A percentile compares a stretch with the other conserved stretches of the same genome.
These are phyloP conservation scores for Rhinogobius similis DNA, from an alignment of 2,113 vertebrate species.

Conservation along the genomic window DNA sequence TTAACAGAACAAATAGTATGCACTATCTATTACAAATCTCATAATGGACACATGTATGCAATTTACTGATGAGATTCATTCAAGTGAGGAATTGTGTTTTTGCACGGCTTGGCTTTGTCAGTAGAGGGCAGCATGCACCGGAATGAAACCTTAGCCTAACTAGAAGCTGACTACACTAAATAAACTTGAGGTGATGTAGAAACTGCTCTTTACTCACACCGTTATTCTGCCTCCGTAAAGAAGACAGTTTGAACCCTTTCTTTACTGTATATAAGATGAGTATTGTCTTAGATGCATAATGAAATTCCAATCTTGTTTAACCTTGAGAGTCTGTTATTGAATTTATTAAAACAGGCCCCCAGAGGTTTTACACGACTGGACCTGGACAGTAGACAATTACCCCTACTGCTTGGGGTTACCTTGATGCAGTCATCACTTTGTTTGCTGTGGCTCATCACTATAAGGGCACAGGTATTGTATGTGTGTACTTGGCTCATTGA, in stretches of 20 bases:
- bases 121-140: constrained; percentile 62
- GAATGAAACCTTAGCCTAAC: background rate
- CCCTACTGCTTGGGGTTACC: constrained; percentile 44
- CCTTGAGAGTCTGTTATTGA: constrained; percentile 47
- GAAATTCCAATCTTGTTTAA: constrained; percentile 35
- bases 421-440: constrained; percentile 61
- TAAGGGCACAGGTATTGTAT: constrained; percentile 47
- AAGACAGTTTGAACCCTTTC: constrained; percentile 22
- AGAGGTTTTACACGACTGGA: constrained; percentile 33
- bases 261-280: constrained; percentile 16
- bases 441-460: constrained; percentile 40
- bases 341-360: constrained; percentile 44
- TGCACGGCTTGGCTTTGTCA: constrained; percentile 15
- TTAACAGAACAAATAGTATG: background rate
- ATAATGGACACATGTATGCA: background rate
- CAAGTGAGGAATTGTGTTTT: background rate
- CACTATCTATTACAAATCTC: background rate
- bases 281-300: constrained; percentile 28
- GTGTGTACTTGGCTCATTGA: constrained; percentile 32
- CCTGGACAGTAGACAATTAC: constrained; percentile 37
- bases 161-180: background rate
- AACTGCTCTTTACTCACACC: background rate
- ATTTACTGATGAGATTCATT: background rate
- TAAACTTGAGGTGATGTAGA: background rate
- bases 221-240: constrained; percentile 11